Evolutionary conservation across 2,888 invertebrate genomes (phyloP).

Genomic region (Bembecia ichneumoniformis): DNA sequence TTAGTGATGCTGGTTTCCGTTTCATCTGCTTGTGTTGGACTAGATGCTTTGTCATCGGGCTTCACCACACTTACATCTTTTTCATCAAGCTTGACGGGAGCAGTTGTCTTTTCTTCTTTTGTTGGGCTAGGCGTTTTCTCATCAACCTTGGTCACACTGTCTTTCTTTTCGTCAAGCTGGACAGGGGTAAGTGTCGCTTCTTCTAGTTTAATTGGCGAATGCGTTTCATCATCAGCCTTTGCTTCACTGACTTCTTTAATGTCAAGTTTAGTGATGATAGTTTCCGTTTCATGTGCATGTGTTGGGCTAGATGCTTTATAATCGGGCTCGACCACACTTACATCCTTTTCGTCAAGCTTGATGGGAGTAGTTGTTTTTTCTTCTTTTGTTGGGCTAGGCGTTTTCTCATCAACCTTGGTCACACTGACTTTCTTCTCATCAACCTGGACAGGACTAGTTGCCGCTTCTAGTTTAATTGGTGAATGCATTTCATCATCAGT

Average conservation of each 20-base stretch:
- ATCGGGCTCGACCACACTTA: too few species aligned
- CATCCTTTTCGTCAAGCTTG: constrained; percentile 1
- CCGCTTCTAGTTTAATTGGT: neutral
- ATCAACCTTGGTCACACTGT: constrained; percentile 4
- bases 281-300: too few species aligned
- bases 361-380: neutral
- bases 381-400: constrained; percentile 5
- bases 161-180: neutral
- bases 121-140: neutral
- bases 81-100: neutral
- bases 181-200: neutral
- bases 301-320: neutral
- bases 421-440: too few species aligned
- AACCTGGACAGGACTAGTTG: neutral
- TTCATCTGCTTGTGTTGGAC: too few species aligned
- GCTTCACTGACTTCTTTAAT: too few species aligned
- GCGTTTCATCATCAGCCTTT: too few species aligned
- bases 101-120: neutral
- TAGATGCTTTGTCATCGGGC: constrained; percentile 1
- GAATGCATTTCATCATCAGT: neutral
- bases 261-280: too few species aligned
- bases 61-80: neutral
- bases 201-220: neutral
- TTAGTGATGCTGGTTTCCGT: neutral
- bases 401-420: constrained; percentile 3